phyloP scores from a whole-genome alignment of 2,113 vertebrate genomes.

The Pitta sordida region DNA sequence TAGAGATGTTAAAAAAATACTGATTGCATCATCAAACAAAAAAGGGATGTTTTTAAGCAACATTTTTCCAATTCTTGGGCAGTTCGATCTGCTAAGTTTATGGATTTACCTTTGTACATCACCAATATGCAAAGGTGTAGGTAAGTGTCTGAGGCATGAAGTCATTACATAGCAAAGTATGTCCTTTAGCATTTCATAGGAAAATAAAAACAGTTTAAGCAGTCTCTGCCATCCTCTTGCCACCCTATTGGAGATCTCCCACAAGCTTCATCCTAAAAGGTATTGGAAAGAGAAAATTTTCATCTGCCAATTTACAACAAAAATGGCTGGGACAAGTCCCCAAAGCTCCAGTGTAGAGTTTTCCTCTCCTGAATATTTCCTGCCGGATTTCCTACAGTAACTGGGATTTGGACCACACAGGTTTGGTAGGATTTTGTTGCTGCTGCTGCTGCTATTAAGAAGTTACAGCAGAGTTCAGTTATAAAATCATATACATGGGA shows the following conservation, averaged over 20 bases:
- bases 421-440: background rate
- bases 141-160: background rate
- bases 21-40: background rate
- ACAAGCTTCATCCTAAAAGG: background rate
- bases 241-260: background rate
- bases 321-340: background rate
- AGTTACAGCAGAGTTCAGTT: background rate
- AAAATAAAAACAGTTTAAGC: background rate
- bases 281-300: background rate
- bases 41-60: background rate
- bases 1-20: background rate
- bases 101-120: background rate
- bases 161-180: background rate
- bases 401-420: background rate
- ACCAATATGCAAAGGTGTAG: background rate
- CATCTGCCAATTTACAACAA: background rate
- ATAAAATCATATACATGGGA: background rate
- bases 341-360: background rate
- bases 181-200: background rate
- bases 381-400: background rate
- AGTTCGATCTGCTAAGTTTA: background rate
- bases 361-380: background rate
- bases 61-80: background rate
- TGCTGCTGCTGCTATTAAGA: background rate
- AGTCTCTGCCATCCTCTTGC: background rate